Base-by-base conservation (phyloP, 2,888 invertebrate genomes). In the Tuberolachnus salignus region DNA sequence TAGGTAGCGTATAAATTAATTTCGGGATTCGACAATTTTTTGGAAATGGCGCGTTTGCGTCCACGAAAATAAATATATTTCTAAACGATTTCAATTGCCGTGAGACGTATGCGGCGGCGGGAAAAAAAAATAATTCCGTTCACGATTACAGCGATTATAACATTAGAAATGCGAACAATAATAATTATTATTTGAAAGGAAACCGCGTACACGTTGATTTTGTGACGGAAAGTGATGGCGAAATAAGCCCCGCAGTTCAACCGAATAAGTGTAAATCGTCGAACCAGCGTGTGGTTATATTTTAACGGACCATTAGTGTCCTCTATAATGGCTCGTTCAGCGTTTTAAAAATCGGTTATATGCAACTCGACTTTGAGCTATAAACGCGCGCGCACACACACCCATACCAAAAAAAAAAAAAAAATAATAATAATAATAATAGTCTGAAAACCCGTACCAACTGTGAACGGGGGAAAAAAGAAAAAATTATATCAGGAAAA, bases 271-370 rank as follows among this genome's bases (percentile, higher is more conserved):
- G 72, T 61, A 72, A 74, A 66, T 44, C 57, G 66, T 19, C 11
- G 55, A 66, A 74, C n/a, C 71, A 26, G 59, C 74, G 23, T 57
- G 66, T 34, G 75, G 66, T 55, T 57, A 34, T 6, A 6, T 34
- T 66, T 75, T 67, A 75, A 75, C 75, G 67, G 75, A 42, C 75
- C 75, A 75, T 75, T 75, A 75, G 75, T 57, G 75, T 44, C 57
- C 34, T 34, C 34, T 34, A 19, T 55, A 66, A 66, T 75, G 75
- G 66, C 21, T 63, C 46, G 57, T 66, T 75, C 66, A 8, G 55
- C 67, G 66, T 75, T 66, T 55, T 66, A 55, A 75, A 42, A n/a
- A 64, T 75, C 44, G 44, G 53, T 53, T 57, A 51, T 64, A 51
- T 64, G 53, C 55, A 64, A 64, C 64, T 55, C 44, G 55, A 53